Base-by-base conservation (phyloP, 2,797 vertebrate genomes). In the Mus caroli region DNA sequence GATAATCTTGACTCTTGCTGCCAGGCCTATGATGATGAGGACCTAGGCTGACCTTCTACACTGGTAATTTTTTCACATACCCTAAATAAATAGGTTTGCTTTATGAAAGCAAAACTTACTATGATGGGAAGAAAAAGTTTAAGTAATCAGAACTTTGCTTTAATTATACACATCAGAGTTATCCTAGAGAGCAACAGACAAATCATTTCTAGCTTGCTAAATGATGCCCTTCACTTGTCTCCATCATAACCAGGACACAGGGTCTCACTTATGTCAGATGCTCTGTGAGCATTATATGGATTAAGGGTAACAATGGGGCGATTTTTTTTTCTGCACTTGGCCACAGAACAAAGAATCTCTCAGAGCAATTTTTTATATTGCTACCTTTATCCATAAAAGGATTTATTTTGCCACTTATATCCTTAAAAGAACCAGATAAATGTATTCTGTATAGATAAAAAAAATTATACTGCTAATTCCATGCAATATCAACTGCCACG, bases 21-120 rank as follows among this genome's bases (percentile, higher is more conserved):
- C 1, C 14, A 19, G 4, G 12, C 7, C 9, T 37, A 86, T 54
- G 62, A 77, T 71, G 40, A 90, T 15, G 6, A 34, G 77, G 71
- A 92, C 13, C 11, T 46, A 54, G 0, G 17, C 14, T 73, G 58
- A 73, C 40, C 22, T 82, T 69, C 40, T 77, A 67, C 43, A 77
- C 1, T 37, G 37, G 52, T 84, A 34, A 94, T 84, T 86, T 84
- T 43, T 10, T 91, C 78, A 58, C 40, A 40, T 54, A 31, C 26
- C 54, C 20, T 75, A 54, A 54, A 52, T 71, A 82, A 73, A 82
- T 31, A 75, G 62, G 34, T 2, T 67, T 82, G 40, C n/a, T 87
- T 34, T 78, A 24, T 28, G 60, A 93, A 43, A 82, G 76, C 34
- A 96, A 34, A 83, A 92, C 89, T 79, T 62, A 89, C 24, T 92